Conservation (phyloP, 2,888 invertebrate species). For the Anoncus sp. region DNA sequence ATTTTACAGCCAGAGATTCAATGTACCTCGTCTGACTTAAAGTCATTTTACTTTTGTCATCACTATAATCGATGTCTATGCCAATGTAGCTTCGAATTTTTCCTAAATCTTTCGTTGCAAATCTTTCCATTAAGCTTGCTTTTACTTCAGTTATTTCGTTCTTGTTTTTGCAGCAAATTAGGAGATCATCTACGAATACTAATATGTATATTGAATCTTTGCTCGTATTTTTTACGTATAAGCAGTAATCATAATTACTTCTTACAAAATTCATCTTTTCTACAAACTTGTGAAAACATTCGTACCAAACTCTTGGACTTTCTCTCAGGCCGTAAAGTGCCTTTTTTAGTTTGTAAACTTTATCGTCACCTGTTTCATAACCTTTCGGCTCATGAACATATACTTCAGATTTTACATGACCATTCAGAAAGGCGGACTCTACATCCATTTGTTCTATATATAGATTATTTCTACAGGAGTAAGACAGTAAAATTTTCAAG, state of each 20-base stretch:
- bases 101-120: constrained; percentile 22
- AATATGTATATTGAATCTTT: constrained; percentile 40
- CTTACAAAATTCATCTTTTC: constrained; percentile 10
- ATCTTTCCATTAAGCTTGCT: constrained; percentile 16
- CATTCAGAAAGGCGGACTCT: constrained; percentile 21
- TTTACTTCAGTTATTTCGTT: constrained; percentile 19
- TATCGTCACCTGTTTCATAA: background rate
- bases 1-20: constrained; percentile 17
- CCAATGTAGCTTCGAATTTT: constrained; percentile 1
- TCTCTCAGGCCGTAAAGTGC: constrained; percentile 9
- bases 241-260: constrained; percentile 55
- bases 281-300: constrained; percentile 8
- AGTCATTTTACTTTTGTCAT: background rate
- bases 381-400: constrained; percentile 8
- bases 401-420: constrained; percentile 18
- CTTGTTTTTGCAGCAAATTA: constrained; percentile 45
- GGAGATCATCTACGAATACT: constrained; percentile 54
- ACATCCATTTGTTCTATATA: constrained; percentile 21
- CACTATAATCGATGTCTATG: constrained; percentile 12
- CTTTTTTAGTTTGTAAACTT: constrained; percentile 8
- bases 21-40: constrained; percentile 1
- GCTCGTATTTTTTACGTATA: constrained; percentile 24
- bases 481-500: constrained; percentile 25
- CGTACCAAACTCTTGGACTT: constrained; percentile 20
- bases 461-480: background rate